Evolutionary conservation across 1,140 invertebrate species (phyloP), one percentile per base, ranked within the genome.

Genomic region (Conopomorpha cramerella): DNA sequence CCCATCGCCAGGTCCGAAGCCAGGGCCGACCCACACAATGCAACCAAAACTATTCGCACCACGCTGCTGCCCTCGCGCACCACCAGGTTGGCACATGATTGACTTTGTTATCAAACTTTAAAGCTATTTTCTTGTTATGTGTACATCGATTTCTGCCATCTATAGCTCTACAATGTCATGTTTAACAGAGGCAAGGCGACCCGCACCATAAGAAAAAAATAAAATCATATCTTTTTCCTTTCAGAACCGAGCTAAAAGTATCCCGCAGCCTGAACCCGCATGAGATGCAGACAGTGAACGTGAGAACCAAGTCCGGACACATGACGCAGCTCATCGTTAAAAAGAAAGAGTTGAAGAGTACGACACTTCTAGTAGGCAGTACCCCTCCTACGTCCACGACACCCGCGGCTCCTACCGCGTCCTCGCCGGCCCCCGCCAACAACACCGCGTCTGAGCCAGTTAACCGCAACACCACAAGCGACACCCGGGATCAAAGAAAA

Each of bases 291-390:
- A 88, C 89, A 7, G 55, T 91, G 7, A 88, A 86, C 52, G 86
- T 92, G 0, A 81, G 85, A 37, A 89, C 88, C 0, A 84, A 83
- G 51, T 83, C 85, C 8, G 90, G 90, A 7, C 86, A 84, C 29
- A 53, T 89, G 1, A 87, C 89, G 0, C 88, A 89, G 40, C 66
- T 91, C 8, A 85, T 91, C 19, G 87, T 92, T 1, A 91, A 90
- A 55, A 85, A 87, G 56, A 83, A 84, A 37, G 86, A 86, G 33
- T 43, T 35, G 12, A 76, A 66, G 39, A 46, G 59, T 2, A 67
- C 70, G 8, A 16, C 16, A 63, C n/a, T n/a, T n/a, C n/a, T n/a
- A n/a, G n/a, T n/a, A n/a, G 59, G 1, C 41, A 44, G 4, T 31
- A 45, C 29, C 39, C 38, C 2, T 61, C n/a, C 52, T 32, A 60